Evolutionary conservation across 2,113 vertebrate species (phyloP), one percentile per base, ranked within the genome.

Genomic region (Cyphomyrus plagiostoma): DNA sequence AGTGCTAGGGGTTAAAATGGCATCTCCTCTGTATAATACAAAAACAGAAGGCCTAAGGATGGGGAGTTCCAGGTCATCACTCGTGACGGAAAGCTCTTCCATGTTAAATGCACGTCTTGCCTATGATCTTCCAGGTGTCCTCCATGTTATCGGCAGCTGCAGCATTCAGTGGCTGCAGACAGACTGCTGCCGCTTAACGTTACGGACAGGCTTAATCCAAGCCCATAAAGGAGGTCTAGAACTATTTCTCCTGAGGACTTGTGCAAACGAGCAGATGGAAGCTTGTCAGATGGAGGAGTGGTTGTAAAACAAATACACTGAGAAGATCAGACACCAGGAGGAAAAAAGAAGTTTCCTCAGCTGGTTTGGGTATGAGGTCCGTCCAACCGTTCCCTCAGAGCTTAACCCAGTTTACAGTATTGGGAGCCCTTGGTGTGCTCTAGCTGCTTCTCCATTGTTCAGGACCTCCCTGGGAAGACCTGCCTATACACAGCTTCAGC

Each of bases 261-360:
- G 35, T 45, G 50, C 39, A 88, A 87, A 88, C 53, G 39, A 66
- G 30, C 15, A 39, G 35, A 26, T 83, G 39, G 23, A 56, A 30
- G 17, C 53, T 26, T 50, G 48, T 56, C 49, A 56, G 77, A 45
- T 30, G 9, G 52, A 35, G 21, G 50, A 89, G 50, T 23, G 77
- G 39, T 42, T 58, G 30, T 23, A 56, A 89, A 83, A 88, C 42
- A 88, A 88, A 89, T 56, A 46, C 77, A 83, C 49, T 83, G 30
- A 19, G 50, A 84, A 58, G 50, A 62, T 80, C 56, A 82, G 50
- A 62, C 77, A 56, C 53, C 11, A 58, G 50, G 88, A 89, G 35
- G 23, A 80, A 80, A 39, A 56, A 82, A 35, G 45, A 26, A 39
- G 88, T 89, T 89, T 82, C 70, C 88, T 74, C 88, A 89, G 50